Evolutionary conservation across 2,113 vertebrate species (phyloP), one percentile per base, ranked within the genome.

Genomic region (Seriola aureovittata): DNA sequence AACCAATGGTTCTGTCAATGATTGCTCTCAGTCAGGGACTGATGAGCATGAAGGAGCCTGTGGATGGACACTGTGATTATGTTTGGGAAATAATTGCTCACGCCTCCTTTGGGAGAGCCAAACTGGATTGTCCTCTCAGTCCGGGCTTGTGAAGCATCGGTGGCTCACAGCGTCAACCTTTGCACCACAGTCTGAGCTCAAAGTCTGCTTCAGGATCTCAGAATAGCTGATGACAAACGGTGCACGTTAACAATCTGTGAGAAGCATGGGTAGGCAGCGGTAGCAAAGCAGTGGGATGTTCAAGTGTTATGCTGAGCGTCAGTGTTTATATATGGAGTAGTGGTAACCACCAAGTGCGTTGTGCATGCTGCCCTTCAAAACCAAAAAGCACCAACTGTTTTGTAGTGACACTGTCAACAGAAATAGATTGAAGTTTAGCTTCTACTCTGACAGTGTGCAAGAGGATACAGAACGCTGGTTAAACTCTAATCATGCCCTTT

Each of bases 241-340:
- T 25, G 62, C 64, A 67, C 76, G 90, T 88, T 89, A 88, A 88
- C 89, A 81, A 88, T 89, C 88, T 82, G 85, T 21, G 74, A 69
- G 80, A 88, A 90, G 82, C 71, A 69, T 72, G 80, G 75, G 21
- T 66, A 84, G 66, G 71, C 71, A 48, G 79, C 16, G 73, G 63
- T 52, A 57, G 54, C 64, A 38, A 8, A 17, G 55, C 40, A 29
- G 79, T 13, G 48, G 65, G 85, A 83, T 50, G 59, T 80, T 62
- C 38, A 10, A 42, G 50, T 1, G 86, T 80, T 82, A 36, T 59
- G 69, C 71, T 34, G 54, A 67, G 57, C 59, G 67, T 82, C 75
- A 68, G 69, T 50, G 80, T 74, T 85, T 88, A 84, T 82, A 85
- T 73, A 68, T 78, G 87, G 87, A 86, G 79, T 73, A 59, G 78